phyloP scores from a whole-genome alignment of 1,140 invertebrate species.

The Dryas iulia region DNA sequence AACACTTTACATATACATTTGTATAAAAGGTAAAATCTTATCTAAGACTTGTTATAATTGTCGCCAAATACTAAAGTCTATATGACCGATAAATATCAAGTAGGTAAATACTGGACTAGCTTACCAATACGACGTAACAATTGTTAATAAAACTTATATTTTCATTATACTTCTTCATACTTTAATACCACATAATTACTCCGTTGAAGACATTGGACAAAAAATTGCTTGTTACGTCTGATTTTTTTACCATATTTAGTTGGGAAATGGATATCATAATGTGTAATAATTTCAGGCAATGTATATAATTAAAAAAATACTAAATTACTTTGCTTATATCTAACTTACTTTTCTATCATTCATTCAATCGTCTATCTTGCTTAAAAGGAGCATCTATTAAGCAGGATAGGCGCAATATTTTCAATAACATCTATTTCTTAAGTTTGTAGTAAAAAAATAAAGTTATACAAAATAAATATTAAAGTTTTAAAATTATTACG shows the following conservation, averaged over 20 bases:
- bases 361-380: no score
- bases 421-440: neutral
- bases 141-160: neutral
- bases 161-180: no score
- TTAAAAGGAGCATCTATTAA: no score
- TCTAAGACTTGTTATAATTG: neutral
- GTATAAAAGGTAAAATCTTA: neutral
- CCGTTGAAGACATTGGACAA: neutral
- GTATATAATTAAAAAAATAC: no score
- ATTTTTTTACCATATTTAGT: neutral
- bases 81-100: neutral
- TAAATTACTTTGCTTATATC: no score
- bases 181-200: neutral
- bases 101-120: neutral
- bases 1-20: neutral
- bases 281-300: no score
- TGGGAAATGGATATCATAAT: neutral
- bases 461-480: slow-evolving; percentile 1
- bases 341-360: no score
- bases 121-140: neutral
- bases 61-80: neutral
- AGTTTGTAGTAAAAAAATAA: neutral
- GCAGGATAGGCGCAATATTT: no score
- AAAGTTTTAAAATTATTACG: neutral
- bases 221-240: neutral